Evolutionary conservation across 1,140 invertebrate genomes (phyloP), one percentile per base, ranked within the genome.

Genomic region (Cheumatopsyche charites): DNA sequence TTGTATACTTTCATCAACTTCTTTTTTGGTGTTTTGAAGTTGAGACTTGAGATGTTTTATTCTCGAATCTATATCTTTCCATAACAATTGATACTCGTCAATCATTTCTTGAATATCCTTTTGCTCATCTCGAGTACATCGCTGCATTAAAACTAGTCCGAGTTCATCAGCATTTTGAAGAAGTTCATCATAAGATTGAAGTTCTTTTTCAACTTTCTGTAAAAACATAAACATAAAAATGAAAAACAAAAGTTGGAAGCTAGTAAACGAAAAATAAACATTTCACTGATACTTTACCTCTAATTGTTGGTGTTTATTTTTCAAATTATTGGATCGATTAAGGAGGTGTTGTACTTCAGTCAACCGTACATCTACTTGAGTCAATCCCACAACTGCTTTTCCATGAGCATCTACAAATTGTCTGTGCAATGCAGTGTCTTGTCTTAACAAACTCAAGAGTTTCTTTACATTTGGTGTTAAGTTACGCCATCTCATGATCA

Each of bases 351-450:
- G 85, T 4, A 91, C 78, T 72, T 91, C 84, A 0, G 90, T 91
- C 1, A 93, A 78, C 23, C 87, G 80, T 0, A 89, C 88, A 77
- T 93, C 90, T 1, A 91, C 84, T 74, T 89, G 87, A 0, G 88
- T 89, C 2, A 93, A 80, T 0, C 86, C 87, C 11, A 91, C 85
- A 0, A 92, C 86, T 0, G 90, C 88, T 17, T 87, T 86, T n/a
- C 89, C 87, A 68, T 92, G 91, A 13, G 88, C 87, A 13, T 86
- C 85, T 6, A 89, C 85, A 71, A 93, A 92, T 52, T 91, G 89
- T 0, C 87, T 82, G 76, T 90, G 88, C 0, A 86, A 81, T 62
- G 84, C 85, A 19, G 62, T 80, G 43, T 76, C 75, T 58, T 76
- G 72, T 43, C 72, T 67, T 65, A 73, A 58, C 13, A 66, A 41